Evolutionary conservation across 2,888 invertebrate genomes (phyloP), one percentile per base, ranked within the genome.

Genomic region (Drosophila monieri): DNA sequence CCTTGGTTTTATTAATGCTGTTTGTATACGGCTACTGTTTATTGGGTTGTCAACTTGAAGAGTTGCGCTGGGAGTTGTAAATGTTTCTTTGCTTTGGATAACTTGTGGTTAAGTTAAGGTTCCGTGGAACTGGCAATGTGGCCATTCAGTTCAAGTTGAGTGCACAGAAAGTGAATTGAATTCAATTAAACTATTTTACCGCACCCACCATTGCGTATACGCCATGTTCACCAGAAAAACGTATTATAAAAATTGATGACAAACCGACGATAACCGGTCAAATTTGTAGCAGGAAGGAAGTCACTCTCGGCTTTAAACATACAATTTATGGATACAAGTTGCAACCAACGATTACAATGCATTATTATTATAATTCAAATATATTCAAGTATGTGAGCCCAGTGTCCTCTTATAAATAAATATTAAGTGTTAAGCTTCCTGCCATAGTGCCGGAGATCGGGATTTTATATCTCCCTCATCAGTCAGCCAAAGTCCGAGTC

Each of bases 131-230:
- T 55, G 59, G 35, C 48, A 54, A 75, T 80, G 73, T 68, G 78
- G 61, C 66, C 74, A 58, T 75, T 78, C 74, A 75, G 85, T 83
- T 83, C 69, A 59, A 61, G 64, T 76, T 72, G 83, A 84, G 72
- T 84, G 80, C 73, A 69, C 73, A 43, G 54, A 55, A 76, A 52
- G 54, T 61, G 58, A 66, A 74, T 74, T 61, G 66, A 77, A 77
- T 76, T 68, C 39, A 61, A 53, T 47, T 39, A 23, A 21, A 46
- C 44, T 59, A 32, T 55, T 14, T 35, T 35, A 14, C 60, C 68
- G 32, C 47, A 25, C 23, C 41, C 47, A 43, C n/a, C 14, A 70
- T 73, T 75, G 67, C 68, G 62, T 72, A 72, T 66, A 68, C 67
- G 65, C 41, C 49, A 58, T 51, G 48, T 18, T 37, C 39, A 43